Evolutionary conservation across 1,140 invertebrate genomes (phyloP), one percentile per base, ranked within the genome.

Genomic region (Drosophila trapezifrons): DNA sequence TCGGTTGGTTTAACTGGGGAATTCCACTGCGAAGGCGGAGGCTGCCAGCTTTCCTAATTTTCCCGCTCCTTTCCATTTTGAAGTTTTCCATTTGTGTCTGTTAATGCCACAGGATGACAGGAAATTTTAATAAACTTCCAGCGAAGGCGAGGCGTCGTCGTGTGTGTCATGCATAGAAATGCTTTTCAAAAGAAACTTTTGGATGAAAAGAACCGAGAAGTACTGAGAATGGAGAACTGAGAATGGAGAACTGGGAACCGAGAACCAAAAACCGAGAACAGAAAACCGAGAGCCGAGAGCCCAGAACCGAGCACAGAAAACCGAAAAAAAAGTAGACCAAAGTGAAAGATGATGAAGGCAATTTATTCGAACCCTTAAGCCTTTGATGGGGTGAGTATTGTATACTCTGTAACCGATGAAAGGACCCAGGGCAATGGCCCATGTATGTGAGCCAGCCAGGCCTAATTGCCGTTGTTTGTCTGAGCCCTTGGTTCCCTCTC

Each of bases 311-410:
- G 38, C 47, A 38, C 8, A 10, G 10, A 43, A 12, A 29, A 27
- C 9, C 1, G 22, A 47, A 3, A 52, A 52, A 51, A 43, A 37
- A 37, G 32, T 59, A 20, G 40, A 47, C 35, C 37, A 64, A 76
- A 86, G 64, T 63, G 76, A 82, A 82, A 87, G 80, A 87, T 86
- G 83, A 86, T 86, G 82, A 86, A 86, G 82, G 83, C 83, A 87
- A 87, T 86, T 86, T 87, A 62, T 78, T 64, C 66, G 60, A 70
- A 63, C 58, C 67, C 71, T 74, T 82, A 77, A 87, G 70, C 76
- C 83, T 83, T 86, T 86, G 76, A 79, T 87, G 85, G 78, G 64
- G 18, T 35, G 49, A 17, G 43, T 9, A 27, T 15, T 42, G 20
- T 45, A 17, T 25, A 27, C 20, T 15, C 20, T 15, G 25, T 22